A percentile compares a stretch with the other conserved stretches of the same genome.
These are phyloP conservation scores for Saccostrea echinata DNA, from an alignment of 1,140 invertebrate species.

Conservation along the genomic window DNA sequence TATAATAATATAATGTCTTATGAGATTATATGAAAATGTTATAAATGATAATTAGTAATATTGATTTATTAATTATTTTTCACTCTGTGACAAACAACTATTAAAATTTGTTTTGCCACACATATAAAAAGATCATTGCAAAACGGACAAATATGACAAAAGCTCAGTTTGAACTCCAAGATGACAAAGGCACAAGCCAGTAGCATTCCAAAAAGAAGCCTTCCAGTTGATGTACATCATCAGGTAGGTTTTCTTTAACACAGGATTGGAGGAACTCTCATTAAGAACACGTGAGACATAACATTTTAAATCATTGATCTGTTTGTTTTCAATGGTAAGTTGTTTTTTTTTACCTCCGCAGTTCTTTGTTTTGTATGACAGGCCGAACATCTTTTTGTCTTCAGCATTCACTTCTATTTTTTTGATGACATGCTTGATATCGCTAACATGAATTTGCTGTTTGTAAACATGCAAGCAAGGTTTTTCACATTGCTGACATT, in stretches of 20 bases:
- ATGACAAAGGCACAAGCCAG: too few species aligned
- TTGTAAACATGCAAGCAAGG: neutral
- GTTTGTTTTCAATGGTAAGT: neutral
- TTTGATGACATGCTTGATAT: neutral
- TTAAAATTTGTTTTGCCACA: too few species aligned
- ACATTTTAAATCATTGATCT: neutral
- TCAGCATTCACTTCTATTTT: neutral
- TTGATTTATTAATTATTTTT: too few species aligned
- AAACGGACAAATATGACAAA: too few species aligned
- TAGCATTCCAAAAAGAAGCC: too few species aligned
- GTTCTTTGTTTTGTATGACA: neutral
- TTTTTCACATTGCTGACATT: neutral
- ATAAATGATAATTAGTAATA: too few species aligned
- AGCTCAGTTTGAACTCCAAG: too few species aligned
- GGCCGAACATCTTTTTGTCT: neutral
- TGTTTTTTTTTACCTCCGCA: neutral
- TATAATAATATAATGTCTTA: too few species aligned
- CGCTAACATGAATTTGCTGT: neutral
- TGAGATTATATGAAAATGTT: too few species aligned
- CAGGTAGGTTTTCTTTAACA: neutral
- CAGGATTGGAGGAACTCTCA: neutral
- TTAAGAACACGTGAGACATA: neutral
- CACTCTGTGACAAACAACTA: too few species aligned
- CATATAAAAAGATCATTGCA: too few species aligned
- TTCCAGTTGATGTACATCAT: neutral